These are phyloP conservation scores for Dicrostonyx torquatus DNA, from an alignment of 2,797 vertebrate genomes.

Conservation along the genomic window DNA sequence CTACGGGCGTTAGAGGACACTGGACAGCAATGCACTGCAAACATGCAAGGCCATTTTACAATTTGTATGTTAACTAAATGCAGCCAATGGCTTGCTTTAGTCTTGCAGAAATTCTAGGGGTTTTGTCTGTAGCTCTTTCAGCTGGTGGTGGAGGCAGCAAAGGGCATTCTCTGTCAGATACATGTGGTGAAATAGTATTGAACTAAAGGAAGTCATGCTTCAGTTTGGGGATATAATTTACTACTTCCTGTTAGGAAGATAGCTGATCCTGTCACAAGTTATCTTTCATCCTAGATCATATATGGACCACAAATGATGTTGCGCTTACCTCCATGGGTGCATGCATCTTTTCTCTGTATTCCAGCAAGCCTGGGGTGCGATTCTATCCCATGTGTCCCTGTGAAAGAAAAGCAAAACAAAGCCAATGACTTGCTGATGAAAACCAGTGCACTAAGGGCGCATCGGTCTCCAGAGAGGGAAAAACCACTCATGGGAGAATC, in stretches of 20 bases:
- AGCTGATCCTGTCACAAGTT: neutral
- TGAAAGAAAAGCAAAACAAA: neutral
- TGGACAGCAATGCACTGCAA: constrained; percentile 18
- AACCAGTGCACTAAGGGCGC: neutral
- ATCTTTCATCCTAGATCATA: neutral
- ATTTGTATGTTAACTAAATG: constrained; percentile 24
- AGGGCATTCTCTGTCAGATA: neutral
- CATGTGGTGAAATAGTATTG: neutral
- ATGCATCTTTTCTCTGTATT: neutral
- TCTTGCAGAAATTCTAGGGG: neutral
- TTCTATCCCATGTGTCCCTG: neutral
- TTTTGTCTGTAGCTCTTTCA: neutral
- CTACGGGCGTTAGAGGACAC: constrained; percentile 66
- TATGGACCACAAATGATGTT: no score
- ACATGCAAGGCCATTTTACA: neutral
- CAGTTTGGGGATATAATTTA: neutral
- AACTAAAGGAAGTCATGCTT: neutral
- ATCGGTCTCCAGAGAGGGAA: neutral
- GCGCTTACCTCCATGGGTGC: rapidly evolving
- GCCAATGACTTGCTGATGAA: neutral
- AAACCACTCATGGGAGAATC: neutral
- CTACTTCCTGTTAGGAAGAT: neutral
- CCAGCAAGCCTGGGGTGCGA: neutral
- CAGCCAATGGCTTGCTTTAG: neutral
- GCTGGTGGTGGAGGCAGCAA: neutral